These are phyloP conservation scores for Andrena flavipes DNA, from an alignment of 2,888 invertebrate genomes.

Conservation along the genomic window DNA sequence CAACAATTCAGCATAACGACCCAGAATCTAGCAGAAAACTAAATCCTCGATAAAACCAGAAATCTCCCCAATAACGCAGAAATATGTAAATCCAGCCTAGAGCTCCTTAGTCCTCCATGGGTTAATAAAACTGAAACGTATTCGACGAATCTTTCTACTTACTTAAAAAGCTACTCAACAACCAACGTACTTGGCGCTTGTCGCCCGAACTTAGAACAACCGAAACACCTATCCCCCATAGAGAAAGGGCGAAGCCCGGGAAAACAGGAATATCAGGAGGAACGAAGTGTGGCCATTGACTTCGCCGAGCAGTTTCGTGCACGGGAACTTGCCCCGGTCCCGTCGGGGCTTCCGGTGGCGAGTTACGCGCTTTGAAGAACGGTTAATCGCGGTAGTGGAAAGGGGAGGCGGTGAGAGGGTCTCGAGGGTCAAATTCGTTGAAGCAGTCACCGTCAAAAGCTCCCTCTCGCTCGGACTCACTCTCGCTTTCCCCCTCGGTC, in stretches of 20 bases:
- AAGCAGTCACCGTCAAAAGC: constrained; percentile 52
- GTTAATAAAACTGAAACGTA: background rate
- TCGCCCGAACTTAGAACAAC: constrained; percentile 4
- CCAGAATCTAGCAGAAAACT: no score
- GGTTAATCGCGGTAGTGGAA: constrained; percentile 26
- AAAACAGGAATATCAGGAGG: background rate
- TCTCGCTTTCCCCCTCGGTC: background rate
- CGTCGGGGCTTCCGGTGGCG: background rate
- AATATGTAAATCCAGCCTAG: no score
- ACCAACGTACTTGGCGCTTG: constrained; percentile 8
- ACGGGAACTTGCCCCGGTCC: background rate
- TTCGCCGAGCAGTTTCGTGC: background rate
- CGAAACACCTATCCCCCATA: background rate
- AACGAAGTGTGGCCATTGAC: background rate
- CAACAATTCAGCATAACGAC: no score
- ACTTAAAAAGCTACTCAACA: constrained; percentile 8
- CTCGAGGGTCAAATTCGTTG: constrained; percentile 65
- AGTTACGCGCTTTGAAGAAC: constrained; percentile 22
- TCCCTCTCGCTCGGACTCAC: constrained; percentile 16
- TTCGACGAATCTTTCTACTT: background rate
- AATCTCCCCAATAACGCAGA: no score
- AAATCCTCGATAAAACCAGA: no score
- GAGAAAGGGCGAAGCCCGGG: background rate
- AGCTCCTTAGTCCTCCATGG: no score
- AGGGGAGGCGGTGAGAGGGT: constrained; percentile 52